phyloP scores from a whole-genome alignment of 2,797 vertebrate genomes.

The Micromesistius poutassou region DNA sequence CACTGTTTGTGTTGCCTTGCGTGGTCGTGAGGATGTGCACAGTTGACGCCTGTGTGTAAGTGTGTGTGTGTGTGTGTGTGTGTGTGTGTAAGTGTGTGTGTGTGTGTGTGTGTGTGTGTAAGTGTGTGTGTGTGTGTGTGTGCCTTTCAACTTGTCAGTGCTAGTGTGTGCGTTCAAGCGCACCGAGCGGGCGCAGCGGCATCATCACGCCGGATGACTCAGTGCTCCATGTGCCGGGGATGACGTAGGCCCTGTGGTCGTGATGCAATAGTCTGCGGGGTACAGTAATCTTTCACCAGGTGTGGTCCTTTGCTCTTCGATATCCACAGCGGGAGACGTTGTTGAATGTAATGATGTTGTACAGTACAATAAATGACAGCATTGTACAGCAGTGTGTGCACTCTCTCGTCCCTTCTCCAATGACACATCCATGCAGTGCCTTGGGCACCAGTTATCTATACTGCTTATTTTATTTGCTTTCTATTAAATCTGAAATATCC shows the following conservation, averaged over 20 bases:
- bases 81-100: neutral
- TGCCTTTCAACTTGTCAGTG: neutral
- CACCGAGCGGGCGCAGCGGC: too few relatives aligned
- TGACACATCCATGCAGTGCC: slow-evolving; percentile 1
- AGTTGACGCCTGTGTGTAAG: neutral
- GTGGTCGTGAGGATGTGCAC: neutral
- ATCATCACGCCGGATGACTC: slow-evolving; percentile 2
- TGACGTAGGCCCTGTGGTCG: neutral
- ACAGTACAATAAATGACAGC: too few relatives aligned
- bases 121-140: neutral
- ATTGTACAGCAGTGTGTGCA: neutral
- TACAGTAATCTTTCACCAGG: neutral
- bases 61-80: neutral
- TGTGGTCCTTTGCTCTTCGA: neutral
- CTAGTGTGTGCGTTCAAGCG: neutral
- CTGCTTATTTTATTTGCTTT: neutral
- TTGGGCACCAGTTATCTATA: neutral
- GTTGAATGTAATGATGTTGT: too few relatives aligned
- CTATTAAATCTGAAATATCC: neutral
- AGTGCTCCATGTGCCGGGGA: neutral
- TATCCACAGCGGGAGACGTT: neutral
- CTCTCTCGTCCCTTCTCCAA: neutral
- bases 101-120: neutral
- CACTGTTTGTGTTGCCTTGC: too few relatives aligned
- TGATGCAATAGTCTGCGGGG: neutral